Percentiles rank a stretch among this genome's conserved stretches.
phyloP scores from a whole-genome alignment of 2,888 invertebrate species.

The Sarcophaga variegata region DNA sequence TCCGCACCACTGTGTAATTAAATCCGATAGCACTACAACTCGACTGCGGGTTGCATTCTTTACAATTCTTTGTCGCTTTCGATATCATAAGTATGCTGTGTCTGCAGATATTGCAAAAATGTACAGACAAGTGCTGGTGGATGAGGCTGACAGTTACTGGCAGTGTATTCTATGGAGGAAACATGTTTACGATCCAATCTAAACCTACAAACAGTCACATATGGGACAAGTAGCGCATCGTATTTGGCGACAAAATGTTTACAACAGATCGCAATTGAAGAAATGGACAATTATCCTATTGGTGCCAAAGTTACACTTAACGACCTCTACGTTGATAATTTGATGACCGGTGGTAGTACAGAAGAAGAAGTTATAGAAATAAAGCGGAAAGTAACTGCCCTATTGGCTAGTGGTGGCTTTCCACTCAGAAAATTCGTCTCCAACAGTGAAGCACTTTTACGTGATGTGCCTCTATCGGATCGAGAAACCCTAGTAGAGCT shows the following conservation, averaged over 20 bases:
- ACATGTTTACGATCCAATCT: neutral
- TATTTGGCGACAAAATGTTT: slow-evolving; percentile 42
- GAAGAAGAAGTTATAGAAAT: slow-evolving; percentile 58
- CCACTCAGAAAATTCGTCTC: slow-evolving; percentile 64
- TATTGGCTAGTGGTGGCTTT: slow-evolving; percentile 59
- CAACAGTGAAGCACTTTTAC: slow-evolving; percentile 40
- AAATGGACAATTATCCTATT: slow-evolving; percentile 59
- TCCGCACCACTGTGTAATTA: too few relatives aligned
- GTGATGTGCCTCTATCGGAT: too few relatives aligned
- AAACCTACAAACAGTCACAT: slow-evolving; percentile 56
- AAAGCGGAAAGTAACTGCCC: slow-evolving; percentile 42
- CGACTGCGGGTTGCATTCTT: neutral
- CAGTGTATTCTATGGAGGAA: slow-evolving; percentile 64
- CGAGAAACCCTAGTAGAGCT: too few relatives aligned
- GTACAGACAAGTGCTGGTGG: slow-evolving; percentile 63
- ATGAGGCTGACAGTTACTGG: slow-evolving; percentile 49
- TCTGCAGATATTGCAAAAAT: slow-evolving; percentile 68
- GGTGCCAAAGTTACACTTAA: slow-evolving; percentile 58
- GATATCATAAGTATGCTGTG: slow-evolving; percentile 50
- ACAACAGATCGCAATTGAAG: slow-evolving; percentile 38
- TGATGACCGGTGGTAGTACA: slow-evolving; percentile 61
- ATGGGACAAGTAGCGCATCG: slow-evolving; percentile 64
- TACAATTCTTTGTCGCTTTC: slow-evolving; percentile 59
- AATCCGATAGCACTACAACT: too few relatives aligned
- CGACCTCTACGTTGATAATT: slow-evolving; percentile 70